A percentile compares a stretch with the other conserved stretches of the same genome.
Conservation (phyloP, 1,140 invertebrate species). For the Manduca sexta region DNA sequence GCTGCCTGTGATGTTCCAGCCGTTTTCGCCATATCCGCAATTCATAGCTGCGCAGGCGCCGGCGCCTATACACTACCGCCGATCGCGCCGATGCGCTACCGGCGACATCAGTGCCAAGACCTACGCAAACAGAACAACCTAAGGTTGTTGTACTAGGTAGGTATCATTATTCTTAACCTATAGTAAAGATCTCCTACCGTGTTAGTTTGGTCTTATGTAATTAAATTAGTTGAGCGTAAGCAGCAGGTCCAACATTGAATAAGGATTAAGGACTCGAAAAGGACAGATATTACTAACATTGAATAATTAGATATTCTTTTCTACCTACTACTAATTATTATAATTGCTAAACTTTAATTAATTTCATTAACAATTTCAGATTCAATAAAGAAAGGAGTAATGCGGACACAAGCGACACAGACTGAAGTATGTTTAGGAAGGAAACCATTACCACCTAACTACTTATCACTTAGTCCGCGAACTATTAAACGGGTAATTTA, state of each 20-base stretch:
- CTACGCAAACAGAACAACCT: conserved; percentile 43
- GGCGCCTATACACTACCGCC: conserved; percentile 56
- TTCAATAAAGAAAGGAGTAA: conserved; percentile 87
- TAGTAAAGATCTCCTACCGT: not conserved
- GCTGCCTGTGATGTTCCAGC: conserved; percentile 59
- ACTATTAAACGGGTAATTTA: conserved; percentile 78
- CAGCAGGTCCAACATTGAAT: too few species aligned
- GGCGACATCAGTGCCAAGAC: conserved; percentile 24
- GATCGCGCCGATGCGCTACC: conserved; percentile 34
- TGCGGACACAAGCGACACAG: conserved; percentile 95
- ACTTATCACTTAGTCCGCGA: conserved; percentile 84
- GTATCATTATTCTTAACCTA: not conserved
- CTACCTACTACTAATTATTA: too few species aligned
- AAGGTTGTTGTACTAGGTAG: conserved; percentile 62
- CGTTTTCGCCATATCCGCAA: conserved; percentile 53
- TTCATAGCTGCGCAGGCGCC: conserved; percentile 45
- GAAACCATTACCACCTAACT: conserved; percentile 80
- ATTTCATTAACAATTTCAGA: conserved; percentile 61
- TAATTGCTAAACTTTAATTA: too few species aligned
- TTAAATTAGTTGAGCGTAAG: too few species aligned
- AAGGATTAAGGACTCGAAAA: too few species aligned
- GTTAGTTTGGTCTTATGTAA: too few species aligned
- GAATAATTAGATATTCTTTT: not conserved
- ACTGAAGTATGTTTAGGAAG: conserved; percentile 84
- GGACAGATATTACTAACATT: too few species aligned